Evolutionary conservation across 1,140 invertebrate genomes (phyloP).

Genomic region (Danaus plexippus): DNA sequence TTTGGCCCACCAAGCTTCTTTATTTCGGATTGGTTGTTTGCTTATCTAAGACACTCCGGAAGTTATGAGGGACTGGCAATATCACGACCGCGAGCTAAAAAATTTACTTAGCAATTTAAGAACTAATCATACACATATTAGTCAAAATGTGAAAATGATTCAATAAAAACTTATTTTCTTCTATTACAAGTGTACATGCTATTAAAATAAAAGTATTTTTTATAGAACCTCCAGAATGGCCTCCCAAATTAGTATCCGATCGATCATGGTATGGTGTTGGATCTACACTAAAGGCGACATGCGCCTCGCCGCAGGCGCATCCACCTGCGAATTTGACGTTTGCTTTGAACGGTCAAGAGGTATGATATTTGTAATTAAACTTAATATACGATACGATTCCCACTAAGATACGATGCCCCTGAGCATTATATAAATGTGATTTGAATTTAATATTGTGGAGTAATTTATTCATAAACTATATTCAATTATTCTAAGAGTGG

Average conservation of each 20-base stretch:
- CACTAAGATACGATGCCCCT: too few species aligned
- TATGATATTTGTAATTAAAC: slow-evolving; percentile 33
- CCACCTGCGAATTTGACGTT: slow-evolving; percentile 73
- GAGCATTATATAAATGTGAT: too few species aligned
- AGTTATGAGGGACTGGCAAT: too few species aligned
- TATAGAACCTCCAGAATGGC: slow-evolving; percentile 63
- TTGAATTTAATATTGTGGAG: too few species aligned
- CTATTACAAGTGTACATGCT: not conserved
- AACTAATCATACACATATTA: too few species aligned
- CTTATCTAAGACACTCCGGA: too few species aligned
- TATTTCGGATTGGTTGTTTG: too few species aligned
- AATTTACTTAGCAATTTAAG: too few species aligned
- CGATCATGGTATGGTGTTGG: slow-evolving; percentile 69
- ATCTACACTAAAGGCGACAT: slow-evolving; percentile 69
- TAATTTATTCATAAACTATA: too few species aligned
- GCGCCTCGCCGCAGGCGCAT: slow-evolving; percentile 66
- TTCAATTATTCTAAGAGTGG: too few species aligned
- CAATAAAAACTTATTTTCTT: slow-evolving; percentile 7
- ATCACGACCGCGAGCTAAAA: too few species aligned
- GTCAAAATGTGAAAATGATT: not conserved
- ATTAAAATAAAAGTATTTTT: slow-evolving; percentile 6
- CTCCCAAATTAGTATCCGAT: slow-evolving; percentile 65
- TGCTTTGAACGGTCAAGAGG: slow-evolving; percentile 72
- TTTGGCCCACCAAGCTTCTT: too few species aligned
- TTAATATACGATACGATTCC: not conserved